Evolutionary conservation across 1,140 invertebrate genomes (phyloP).

Genomic region (Drosophila pectinifera): DNA sequence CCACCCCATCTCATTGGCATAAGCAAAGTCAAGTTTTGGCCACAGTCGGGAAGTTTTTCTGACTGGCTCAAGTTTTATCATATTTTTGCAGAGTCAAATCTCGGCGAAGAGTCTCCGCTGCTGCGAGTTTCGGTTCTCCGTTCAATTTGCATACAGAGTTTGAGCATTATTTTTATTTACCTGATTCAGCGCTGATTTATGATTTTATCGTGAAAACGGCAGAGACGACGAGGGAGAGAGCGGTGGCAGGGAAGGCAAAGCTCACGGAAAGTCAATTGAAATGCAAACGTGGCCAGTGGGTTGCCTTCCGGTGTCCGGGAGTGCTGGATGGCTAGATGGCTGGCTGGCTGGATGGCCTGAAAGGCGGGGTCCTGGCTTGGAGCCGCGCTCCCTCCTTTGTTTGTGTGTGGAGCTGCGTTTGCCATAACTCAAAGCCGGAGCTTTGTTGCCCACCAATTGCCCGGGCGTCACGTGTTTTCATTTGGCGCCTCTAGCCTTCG

Average conservation of each 20-base stretch:
- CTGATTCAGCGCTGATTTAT: constrained; percentile 82
- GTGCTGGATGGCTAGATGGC: neutral
- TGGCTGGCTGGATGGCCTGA: neutral
- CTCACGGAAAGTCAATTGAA: constrained; percentile 72
- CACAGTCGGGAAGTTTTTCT: constrained; percentile 63
- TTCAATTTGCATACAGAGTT: constrained; percentile 82
- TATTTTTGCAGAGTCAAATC: constrained; percentile 73
- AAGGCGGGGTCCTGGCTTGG: neutral
- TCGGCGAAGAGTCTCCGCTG: constrained; percentile 53
- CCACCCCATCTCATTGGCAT: constrained; percentile 22
- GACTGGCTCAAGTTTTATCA: constrained; percentile 78
- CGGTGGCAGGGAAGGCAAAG: constrained; percentile 18
- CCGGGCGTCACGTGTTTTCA: constrained; percentile 74
- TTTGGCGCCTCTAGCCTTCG: constrained; percentile 52
- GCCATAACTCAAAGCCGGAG: constrained; percentile 75
- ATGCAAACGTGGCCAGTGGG: constrained; percentile 73
- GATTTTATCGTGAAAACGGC: constrained; percentile 69
- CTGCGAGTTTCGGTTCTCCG: constrained; percentile 52
- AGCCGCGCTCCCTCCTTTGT: constrained; percentile 30
- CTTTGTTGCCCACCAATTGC: constrained; percentile 79
- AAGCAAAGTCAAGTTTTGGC: constrained; percentile 53
- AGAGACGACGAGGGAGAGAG: constrained; percentile 5
- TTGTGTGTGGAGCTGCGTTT: constrained; percentile 60
- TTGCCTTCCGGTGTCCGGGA: constrained; percentile 17
- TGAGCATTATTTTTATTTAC: constrained; percentile 83